Evolutionary conservation across 2,888 invertebrate genomes (phyloP), one percentile per base, ranked within the genome.

Genomic region (Hipparchia sbordonii): DNA sequence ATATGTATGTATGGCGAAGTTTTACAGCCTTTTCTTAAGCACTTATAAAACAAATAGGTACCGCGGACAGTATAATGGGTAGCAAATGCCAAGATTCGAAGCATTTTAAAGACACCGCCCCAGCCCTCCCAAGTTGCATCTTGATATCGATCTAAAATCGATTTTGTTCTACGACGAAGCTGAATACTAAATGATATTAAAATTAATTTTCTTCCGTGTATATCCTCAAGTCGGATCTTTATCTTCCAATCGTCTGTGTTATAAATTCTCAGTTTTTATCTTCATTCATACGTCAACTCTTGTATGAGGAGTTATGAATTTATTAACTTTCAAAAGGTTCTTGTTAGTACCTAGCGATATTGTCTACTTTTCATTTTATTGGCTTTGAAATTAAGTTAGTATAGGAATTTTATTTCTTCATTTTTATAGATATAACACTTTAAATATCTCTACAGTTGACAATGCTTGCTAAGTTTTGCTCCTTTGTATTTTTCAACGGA

Each of bases 111-210:
- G 72, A 65, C 51, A 71, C 71, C 71, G 73, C 67, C 52, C 45
- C 6, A 72, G 76, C 74, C 76, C 77, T 73, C 76, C 74, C 75
- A 76, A 68, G 72, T 73, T 72, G 70, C 46, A 51, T 62, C 67
- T 54, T 51, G 76, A 74, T 76, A 74, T 70, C 33, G 70, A 76
- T 76, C 74, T 74, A 57, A 54, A 74, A 76, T 74, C 67, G 62
- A 66, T 74, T 72, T 67, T 67, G 70, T 70, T 73, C 52, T 69
- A 71, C 61, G 66, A 73, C 56, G 60, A 65, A 51, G 45, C 60
- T 48, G 67, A 73, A 73, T 67, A 66, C 59, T 67, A 56, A 72
- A 68, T 68, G 63, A 9, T 56, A 71, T 71, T 71, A 65, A 67
- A 67, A 73, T 73, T 46, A 52, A 70, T 67, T 62, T 63, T 33